Evolutionary conservation across 2,888 invertebrate species (phyloP).

Genomic region (Pheosia gnoma): DNA sequence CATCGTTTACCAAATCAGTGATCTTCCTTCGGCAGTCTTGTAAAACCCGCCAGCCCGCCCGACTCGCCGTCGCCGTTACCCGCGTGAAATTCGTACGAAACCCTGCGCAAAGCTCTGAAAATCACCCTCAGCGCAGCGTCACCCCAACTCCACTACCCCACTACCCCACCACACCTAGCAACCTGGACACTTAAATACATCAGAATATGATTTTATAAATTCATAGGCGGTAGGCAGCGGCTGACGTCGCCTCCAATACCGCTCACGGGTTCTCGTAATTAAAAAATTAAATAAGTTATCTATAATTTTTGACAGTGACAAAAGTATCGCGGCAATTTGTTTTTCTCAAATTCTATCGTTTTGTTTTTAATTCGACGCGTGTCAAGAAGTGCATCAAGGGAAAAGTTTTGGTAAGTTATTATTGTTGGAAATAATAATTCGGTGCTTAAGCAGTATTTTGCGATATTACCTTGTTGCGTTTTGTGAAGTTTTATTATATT

Average conservation of each 20-base stretch:
- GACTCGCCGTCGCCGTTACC: constrained; percentile 51
- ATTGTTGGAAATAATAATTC: too few relatives aligned
- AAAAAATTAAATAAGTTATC: neutral
- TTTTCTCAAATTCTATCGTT: neutral
- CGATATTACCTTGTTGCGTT: too few relatives aligned
- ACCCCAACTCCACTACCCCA: constrained; percentile 31
- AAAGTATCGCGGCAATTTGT: neutral
- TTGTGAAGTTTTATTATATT: too few relatives aligned
- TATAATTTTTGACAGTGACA: neutral
- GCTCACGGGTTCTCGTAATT: neutral
- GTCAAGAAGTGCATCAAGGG: neutral
- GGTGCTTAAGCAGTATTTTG: too few relatives aligned
- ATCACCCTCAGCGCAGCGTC: constrained; percentile 46
- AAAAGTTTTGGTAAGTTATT: neutral
- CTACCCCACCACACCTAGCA: constrained; percentile 41
- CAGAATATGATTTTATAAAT: constrained; percentile 10
- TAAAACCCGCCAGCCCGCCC: constrained; percentile 34
- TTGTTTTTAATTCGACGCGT: neutral
- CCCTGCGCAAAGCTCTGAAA: constrained; percentile 50
- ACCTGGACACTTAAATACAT: constrained; percentile 27
- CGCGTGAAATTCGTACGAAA: constrained; percentile 41
- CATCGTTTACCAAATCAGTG: neutral
- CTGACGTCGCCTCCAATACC: constrained; percentile 3
- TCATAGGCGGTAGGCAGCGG: constrained; percentile 5
- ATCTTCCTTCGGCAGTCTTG: neutral